Base-by-base conservation (phyloP, 2,113 vertebrate genomes). In the Eretmochelys imbricata region DNA sequence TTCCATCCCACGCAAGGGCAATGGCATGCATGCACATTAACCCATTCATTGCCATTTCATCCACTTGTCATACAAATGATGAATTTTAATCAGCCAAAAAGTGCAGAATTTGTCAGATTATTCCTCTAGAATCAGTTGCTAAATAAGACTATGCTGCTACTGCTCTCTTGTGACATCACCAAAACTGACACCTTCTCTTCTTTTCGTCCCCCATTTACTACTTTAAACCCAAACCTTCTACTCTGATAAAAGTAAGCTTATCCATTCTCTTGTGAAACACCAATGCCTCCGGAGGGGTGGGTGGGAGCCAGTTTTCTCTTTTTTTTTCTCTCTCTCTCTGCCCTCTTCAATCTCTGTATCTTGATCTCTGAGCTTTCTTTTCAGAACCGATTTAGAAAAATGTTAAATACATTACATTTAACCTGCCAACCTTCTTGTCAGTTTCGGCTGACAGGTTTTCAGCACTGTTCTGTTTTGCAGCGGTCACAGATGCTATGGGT, bases 141-240 rank as follows among this genome's bases (percentile, higher is more conserved):
- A 48, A 13, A 22, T 69, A 80, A 48, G 42, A 9, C 19, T 16
- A 10, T 57, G 82, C 19, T 46, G 69, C 0, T 25, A 3, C 1
- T 42, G 25, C 50, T 46, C 10, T 48, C 90, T 92, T 35, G 31
- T 8, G 84, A 84, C 46, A 87, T 78, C 46, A 59, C 80, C 13
- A 17, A 78, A 95, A 89, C 2, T 55, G 72, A 10, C 13, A 8
- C 14, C 16, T 82, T 94, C 87, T 14, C 57, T 84, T 87, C 48
- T 94, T 78, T 87, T 69, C 84, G 75, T 75, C 89, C 81, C n/a
- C 80, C 49, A 79, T 94, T 78, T 78, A 91, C 88, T 93, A 93
- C 91, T 92, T 92, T 85, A 96, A 97, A 97, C 88, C 94, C 96
- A 94, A 96, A 96, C 93, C 95, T 96, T 95, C 95, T 96, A 92